Base-by-base conservation (phyloP, 1,140 invertebrate species). In the Mactra quadrangularis region DNA sequence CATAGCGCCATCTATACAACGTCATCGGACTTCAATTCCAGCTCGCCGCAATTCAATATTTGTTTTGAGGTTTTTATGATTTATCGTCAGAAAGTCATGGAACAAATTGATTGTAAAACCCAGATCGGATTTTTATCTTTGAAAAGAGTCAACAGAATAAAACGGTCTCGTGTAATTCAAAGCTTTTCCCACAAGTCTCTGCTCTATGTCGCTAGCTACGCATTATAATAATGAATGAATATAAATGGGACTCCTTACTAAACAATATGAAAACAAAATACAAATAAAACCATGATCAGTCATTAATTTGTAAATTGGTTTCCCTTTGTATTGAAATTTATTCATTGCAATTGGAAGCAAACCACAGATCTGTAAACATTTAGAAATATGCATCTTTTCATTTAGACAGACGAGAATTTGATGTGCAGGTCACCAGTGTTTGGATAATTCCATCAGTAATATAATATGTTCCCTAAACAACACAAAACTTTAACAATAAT, bases 21-120 rank as follows among this genome's bases (percentile, higher is more conserved):
- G 38, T 7, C 38, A 41, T 41, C 15, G 38, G 38, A 47, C 64
- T 64, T 19, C 25, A 68, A 31, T 68, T 50, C 64, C 45, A 7
- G 41, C 45, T 41, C 64, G 13, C 45, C 64, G 15, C 38, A 41
- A 68, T 68, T 78, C 76, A 78, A 78, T 78, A 78, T 78, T 78
- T 66, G 60, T 64, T 68, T 62, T 41, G 27, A 3, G 50, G 38
- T 27, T 47, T 41, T 41, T 41, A 3, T 78, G 60, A 78, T 78
- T 78, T 78, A 78, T 78, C 35, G 33, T 55, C 47, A 55, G 33
- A 78, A 78, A 78, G 76, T 78, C 47, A 50, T n/a, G 60, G 33
- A 68, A 78, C 76, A 78, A 78, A 78, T 78, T 78, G 76, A 78
- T 78, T 68, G 76, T 55, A 78, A 64, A 53, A 41, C 57, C 29